phyloP scores from a whole-genome alignment of 2,888 invertebrate species.

The Coronaproctus castanopsis region DNA sequence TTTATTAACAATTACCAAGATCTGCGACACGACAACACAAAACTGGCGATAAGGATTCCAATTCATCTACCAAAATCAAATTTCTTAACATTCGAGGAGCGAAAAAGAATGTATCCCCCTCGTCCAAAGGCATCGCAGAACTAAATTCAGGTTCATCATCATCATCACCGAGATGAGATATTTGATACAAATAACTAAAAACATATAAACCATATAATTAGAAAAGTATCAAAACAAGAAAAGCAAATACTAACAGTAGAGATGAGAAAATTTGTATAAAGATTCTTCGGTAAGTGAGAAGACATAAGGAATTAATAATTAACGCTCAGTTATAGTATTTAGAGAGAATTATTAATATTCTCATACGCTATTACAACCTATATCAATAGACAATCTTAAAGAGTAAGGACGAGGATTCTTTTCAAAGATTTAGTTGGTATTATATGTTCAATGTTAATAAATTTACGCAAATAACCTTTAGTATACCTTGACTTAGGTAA shows the following conservation, averaged over 20 bases:
- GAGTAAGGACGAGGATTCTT: no score
- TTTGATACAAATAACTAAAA: conserved; percentile 84
- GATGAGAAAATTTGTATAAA: neutral
- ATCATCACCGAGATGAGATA: conserved; percentile 96
- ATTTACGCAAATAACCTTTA: no score
- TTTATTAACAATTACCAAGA: conserved; percentile 33
- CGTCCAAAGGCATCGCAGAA: conserved; percentile 92
- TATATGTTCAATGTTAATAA: no score
- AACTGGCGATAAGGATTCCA: conserved; percentile 88
- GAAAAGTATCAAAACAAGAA: neutral
- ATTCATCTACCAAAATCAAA: conserved; percentile 86
- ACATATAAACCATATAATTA: conserved; percentile 18
- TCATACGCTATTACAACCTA: no score
- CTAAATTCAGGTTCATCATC: conserved; percentile 98
- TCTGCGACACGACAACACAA: conserved; percentile 67
- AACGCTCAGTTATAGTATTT: neutral
- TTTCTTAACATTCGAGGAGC: conserved; percentile 83
- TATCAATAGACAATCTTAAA: no score
- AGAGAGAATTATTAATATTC: no score
- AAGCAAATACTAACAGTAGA: no score
- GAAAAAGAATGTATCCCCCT: conserved; percentile 98
- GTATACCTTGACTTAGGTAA: no score
- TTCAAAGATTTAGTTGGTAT: no score
- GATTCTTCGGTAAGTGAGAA: neutral
- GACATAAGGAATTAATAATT: neutral